Conservation (phyloP, 2,113 vertebrate genomes). For the Nothoprocta pentlandii region DNA sequence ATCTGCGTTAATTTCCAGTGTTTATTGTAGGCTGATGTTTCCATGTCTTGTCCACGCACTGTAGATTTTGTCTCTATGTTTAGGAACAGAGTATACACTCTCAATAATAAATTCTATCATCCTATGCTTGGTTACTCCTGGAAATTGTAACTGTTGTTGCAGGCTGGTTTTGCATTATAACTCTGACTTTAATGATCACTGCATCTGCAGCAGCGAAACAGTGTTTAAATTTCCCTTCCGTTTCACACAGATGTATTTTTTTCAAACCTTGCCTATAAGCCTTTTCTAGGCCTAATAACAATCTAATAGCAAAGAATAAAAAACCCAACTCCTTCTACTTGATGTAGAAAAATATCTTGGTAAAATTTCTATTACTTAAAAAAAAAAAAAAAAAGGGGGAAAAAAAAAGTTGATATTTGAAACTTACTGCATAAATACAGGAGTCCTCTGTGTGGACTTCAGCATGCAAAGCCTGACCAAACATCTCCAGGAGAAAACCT, state of each 20-base stretch:
- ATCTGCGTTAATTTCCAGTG: slow-evolving; percentile 9
- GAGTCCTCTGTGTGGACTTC: neutral
- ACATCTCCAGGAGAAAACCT: slow-evolving; percentile 3
- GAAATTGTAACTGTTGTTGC: neutral
- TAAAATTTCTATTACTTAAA: neutral
- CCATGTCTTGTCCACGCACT: slow-evolving; percentile 5
- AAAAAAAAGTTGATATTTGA: neutral
- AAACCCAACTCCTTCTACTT: neutral
- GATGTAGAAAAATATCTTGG: neutral
- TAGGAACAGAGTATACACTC: neutral
- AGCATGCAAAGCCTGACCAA: neutral
- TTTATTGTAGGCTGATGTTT: slow-evolving; percentile 36
- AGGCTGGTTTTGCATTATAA: neutral
- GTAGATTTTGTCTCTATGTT: slow-evolving; percentile 45
- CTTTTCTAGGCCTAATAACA: neutral
- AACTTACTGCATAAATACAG: slow-evolving; percentile 15
- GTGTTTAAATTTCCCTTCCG: neutral
- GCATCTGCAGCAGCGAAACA: neutral
- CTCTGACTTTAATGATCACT: neutral
- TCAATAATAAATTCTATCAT: neutral
- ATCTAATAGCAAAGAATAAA: neutral
- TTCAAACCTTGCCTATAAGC: neutral
- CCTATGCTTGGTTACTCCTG: neutral
- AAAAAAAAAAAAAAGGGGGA: no score
- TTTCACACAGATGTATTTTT: neutral